Conservation (phyloP, 2,797 vertebrate genomes). For the Lophius americanus region DNA sequence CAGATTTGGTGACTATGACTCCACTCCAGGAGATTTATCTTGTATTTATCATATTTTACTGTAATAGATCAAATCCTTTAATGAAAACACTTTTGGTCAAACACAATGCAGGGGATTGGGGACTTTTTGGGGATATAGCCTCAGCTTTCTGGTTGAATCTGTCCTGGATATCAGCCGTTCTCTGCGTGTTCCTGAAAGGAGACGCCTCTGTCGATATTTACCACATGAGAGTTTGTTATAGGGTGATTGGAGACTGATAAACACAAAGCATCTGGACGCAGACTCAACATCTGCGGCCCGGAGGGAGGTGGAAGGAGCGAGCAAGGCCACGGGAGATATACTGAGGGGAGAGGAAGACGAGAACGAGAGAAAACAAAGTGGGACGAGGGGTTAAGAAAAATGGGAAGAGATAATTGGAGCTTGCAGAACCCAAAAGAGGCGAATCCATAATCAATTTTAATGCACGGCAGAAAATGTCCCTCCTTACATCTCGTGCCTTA, state of each 20-base stretch:
- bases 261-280: slow-evolving; percentile 65
- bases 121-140: too few species aligned
- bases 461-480: neutral
- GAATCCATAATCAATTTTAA: slow-evolving; percentile 22
- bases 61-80: too few species aligned
- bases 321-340: slow-evolving; percentile 36
- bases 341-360: slow-evolving; percentile 29
- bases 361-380: slow-evolving; percentile 32
- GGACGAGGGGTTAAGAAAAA: slow-evolving; percentile 14
- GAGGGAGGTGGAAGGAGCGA: slow-evolving; percentile 46
- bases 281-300: slow-evolving; percentile 57
- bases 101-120: too few species aligned
- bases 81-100: too few species aligned
- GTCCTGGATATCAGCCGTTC: neutral
- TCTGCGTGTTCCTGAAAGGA: slow-evolving; percentile 29
- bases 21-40: too few species aligned
- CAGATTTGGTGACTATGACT: too few species aligned
- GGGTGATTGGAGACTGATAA: slow-evolving; percentile 52
- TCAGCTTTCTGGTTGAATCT: neutral
- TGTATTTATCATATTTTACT: too few species aligned
- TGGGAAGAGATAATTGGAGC: slow-evolving; percentile 3
- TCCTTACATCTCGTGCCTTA: slow-evolving; percentile 9
- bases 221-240: slow-evolving; percentile 52
- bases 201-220: slow-evolving; percentile 72
- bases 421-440: slow-evolving; percentile 10